phyloP scores from a whole-genome alignment of 2,797 vertebrate species.

The Champsocephalus esox region DNA sequence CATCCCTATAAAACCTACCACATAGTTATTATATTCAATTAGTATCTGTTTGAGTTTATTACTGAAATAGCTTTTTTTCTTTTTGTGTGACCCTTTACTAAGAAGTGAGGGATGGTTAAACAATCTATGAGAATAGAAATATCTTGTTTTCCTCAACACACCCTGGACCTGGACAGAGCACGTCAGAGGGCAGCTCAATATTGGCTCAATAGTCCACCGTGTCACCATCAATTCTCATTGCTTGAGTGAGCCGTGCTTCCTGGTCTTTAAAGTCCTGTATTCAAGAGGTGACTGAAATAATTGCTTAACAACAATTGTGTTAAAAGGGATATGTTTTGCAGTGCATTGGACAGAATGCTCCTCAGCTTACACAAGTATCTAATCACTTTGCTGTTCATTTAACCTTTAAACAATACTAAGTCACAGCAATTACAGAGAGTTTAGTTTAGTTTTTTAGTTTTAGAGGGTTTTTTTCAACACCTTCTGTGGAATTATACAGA shows the following conservation, averaged over 20 bases:
- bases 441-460: too few species aligned
- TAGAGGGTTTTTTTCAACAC: too few species aligned
- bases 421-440: background rate
- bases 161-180: constrained; percentile 20
- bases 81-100: background rate
- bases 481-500: constrained; percentile 4
- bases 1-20: background rate
- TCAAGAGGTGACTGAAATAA: constrained; percentile 29
- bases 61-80: too few species aligned
- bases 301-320: constrained; percentile 27
- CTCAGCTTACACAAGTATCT: constrained; percentile 18
- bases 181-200: constrained; percentile 43
- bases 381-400: constrained; percentile 34
- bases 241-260: constrained; percentile 3
- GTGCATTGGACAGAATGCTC: constrained; percentile 12
- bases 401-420: background rate
- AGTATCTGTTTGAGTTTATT: background rate
- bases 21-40: background rate
- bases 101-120: background rate
- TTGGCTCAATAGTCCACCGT: constrained; percentile 35
- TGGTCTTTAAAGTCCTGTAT: constrained; percentile 36
- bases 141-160: constrained; percentile 15
- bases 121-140: background rate
- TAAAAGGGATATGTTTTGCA: constrained; percentile 16
- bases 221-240: constrained; percentile 29